These are phyloP conservation scores for Athene cunicularia DNA, from an alignment of 2,113 vertebrate genomes.

Conservation along the genomic window DNA sequence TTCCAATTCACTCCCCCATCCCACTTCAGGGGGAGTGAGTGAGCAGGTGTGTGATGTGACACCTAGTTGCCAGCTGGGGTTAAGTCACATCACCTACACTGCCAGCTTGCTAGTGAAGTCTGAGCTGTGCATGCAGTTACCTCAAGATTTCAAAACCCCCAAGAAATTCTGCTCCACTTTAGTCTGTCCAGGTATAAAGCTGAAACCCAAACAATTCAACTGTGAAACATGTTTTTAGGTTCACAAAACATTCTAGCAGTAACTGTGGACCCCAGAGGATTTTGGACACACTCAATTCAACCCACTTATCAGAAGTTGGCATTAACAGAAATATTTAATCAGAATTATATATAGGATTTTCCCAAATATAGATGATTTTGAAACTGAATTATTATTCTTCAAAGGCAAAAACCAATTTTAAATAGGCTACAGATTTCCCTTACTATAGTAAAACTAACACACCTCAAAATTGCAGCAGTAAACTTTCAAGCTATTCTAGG, in stretches of 20 bases:
- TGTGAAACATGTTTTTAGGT: not conserved
- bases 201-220: not conserved
- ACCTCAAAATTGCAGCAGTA: not conserved
- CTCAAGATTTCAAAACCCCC: not conserved
- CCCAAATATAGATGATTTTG: not conserved
- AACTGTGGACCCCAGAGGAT: not conserved
- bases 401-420: not conserved
- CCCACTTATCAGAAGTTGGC: not conserved
- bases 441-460: not conserved
- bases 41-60: no score
- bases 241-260: not conserved
- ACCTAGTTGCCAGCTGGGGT: no score
- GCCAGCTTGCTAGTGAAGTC: not conserved
- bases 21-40: no score
- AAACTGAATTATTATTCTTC: conserved; percentile 5
- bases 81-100: not conserved
- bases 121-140: not conserved
- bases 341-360: not conserved
- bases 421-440: not conserved
- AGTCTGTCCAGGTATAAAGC: not conserved
- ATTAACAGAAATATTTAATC: not conserved
- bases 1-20: no score
- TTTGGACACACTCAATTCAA: not conserved
- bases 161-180: not conserved
- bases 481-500: not conserved